These are phyloP conservation scores for Macropus fuliginosus DNA, from an alignment of 2,797 vertebrate genomes.

Conservation along the genomic window DNA sequence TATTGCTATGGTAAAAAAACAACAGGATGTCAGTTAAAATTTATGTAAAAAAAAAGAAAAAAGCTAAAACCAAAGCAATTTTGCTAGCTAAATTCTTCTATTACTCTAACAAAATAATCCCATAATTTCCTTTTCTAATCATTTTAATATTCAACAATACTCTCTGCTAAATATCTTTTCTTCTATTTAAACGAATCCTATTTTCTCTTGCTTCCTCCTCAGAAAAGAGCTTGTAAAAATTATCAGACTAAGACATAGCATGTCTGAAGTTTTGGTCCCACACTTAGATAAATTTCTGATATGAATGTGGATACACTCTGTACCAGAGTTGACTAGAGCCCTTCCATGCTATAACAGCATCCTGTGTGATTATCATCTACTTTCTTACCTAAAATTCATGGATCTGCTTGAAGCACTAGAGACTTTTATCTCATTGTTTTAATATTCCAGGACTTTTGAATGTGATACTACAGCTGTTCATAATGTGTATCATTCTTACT, in stretches of 20 bases:
- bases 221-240: slow-evolving; percentile 14
- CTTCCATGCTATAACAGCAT: background rate
- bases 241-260: slow-evolving; percentile 24
- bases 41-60: background rate
- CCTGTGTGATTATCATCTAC: background rate
- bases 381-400: background rate
- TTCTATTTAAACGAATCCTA: slow-evolving; percentile 27
- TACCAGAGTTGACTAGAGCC: background rate
- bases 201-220: background rate
- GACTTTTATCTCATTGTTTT: background rate
- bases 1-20: background rate
- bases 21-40: background rate
- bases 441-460: background rate
- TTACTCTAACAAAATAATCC: background rate
- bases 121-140: slow-evolving; percentile 2
- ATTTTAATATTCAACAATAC: slow-evolving; percentile 16
- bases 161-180: slow-evolving; percentile 1
- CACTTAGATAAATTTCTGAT: background rate
- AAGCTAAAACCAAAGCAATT: background rate
- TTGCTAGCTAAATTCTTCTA: background rate
- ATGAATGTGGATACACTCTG: background rate
- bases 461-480: background rate
- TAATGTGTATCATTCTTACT: background rate
- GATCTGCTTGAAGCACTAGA: background rate
- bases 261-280: background rate